Evolutionary conservation across 2,797 vertebrate species (phyloP).

Genomic region (Mycteria americana): DNA sequence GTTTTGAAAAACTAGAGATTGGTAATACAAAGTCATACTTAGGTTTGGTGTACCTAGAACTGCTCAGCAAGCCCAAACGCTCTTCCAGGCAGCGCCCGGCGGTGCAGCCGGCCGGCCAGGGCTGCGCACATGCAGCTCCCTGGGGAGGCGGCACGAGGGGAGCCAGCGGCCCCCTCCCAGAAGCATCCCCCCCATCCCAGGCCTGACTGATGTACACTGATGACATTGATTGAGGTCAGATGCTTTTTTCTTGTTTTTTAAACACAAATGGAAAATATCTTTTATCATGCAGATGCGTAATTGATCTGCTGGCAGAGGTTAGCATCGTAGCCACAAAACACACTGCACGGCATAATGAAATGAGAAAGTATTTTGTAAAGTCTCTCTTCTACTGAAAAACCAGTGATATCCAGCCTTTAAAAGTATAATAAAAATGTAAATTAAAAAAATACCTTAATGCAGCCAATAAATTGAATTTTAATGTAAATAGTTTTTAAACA

Average conservation of each 20-base stretch:
- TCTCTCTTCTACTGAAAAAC: not conserved
- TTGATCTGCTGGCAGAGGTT: not conserved
- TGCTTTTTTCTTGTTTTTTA: not conserved
- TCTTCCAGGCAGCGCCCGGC: not conserved
- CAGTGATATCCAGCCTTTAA: not conserved
- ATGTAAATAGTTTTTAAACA: not conserved
- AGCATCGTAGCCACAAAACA: not conserved
- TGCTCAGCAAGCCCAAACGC: not conserved
- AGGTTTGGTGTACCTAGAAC: not conserved
- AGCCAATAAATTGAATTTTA: not conserved
- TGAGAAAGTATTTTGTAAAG: not conserved
- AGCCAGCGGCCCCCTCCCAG: not conserved
- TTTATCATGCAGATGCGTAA: not conserved
- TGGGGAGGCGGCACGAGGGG: not conserved
- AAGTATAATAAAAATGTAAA: not conserved
- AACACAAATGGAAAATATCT: not conserved
- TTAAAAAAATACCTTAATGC: not conserved
- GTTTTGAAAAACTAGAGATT: not conserved
- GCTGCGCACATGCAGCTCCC: not conserved
- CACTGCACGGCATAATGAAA: not conserved
- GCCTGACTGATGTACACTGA: not conserved
- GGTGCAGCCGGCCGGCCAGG: no score
- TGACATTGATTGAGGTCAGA: not conserved
- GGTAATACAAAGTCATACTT: not conserved
- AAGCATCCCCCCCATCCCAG: no score